Base-by-base conservation (phyloP, 2,113 vertebrate genomes). In the Apteryx mantelli region DNA sequence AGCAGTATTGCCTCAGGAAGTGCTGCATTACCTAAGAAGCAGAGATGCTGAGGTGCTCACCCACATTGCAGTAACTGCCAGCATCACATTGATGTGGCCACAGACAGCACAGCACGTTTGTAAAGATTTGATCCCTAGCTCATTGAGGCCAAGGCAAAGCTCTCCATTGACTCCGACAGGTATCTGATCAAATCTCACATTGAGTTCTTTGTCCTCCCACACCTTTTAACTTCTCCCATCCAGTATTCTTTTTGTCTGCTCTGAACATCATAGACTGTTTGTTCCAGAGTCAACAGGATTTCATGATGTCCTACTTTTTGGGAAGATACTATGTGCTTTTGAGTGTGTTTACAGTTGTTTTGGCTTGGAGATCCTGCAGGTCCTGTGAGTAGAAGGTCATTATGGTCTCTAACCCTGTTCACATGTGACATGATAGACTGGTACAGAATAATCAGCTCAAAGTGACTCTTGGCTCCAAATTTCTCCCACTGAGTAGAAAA, bases 1-100 rank as follows among this genome's bases (percentile, higher is more conserved):
- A 1, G 5, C 40, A 6, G 63, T 0, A 24, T 10, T 44, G 53
- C 58, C 48, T 55, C 0, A 3, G 69, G 34, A 50, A 22, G 2
- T 20, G 32, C 34, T 55, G 22, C 13, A 7, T 2, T 11, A 20
- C n/a, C 56, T 11, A 69, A 74, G 7, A 44, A 52, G 77, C 16
- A 21, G 42, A 52, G 79, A 38, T 7, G 36, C 25, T 58, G 13
- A 18, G 84, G n/a, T 5, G 22, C 19, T 30, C 25, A 24, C 22
- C 36, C 40, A 38, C 11, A 24, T 13, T 34, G 26, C 71, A 58
- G 46, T 30, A 44, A 40, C 75, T 46, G 34, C 38, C 58, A 9
- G 11, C 22, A 6, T 34, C 88, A 2, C 1, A 11, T 0, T 7
- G 60, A 22, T 1, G 4, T 18, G 48, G 52, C 48, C 63, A 56